Base-by-base conservation (phyloP, 2,113 vertebrate species). In the Clarias magur region DNA sequence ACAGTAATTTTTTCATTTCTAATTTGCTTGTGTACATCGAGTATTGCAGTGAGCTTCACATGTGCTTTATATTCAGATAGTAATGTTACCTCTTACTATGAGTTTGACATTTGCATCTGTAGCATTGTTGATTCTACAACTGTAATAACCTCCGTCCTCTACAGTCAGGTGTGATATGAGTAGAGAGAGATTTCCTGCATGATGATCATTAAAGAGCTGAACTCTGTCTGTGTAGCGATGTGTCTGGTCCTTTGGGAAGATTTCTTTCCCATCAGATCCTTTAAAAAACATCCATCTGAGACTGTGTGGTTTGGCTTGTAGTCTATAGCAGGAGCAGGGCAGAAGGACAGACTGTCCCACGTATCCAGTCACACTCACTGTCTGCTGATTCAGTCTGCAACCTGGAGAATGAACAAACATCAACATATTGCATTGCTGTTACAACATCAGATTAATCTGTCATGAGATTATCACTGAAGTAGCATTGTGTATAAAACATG, bases 101-200 rank as follows among this genome's bases (percentile, higher is more conserved):
- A 48, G 48, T 48, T 48, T 48, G 48, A 48, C 48, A 8, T 0
- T 8, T 48, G 48, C 48, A 8, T 48, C 48, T 5, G 6, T 8
- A 48, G 48, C 48, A 48, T 48, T 3, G 2, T 3, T 48, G 7
- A 48, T 8, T 0, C 48, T 48, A 48, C 82, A 85, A 12, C 1
- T 30, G 59, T 78, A 85, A 2, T 0, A 1, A 25, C 73, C 84
- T 42, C 17, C 84, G 67, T 85, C 84, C 59, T 65, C 59, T 54
- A 78, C 59, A 57, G 65, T 84, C 83, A 84, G 70, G 56, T 76
- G 25, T 85, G 83, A 85, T 59, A 85, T 85, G 63, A 86, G 78
- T 8, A 86, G 78, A 82, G 85, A 86, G 21, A 82, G 78, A 53
- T 81, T 72, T 72, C 30, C 79, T 53, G 65, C 30, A 80, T 3